Base-by-base conservation (phyloP, 1,140 invertebrate genomes). In the Drosophila repletoides region DNA sequence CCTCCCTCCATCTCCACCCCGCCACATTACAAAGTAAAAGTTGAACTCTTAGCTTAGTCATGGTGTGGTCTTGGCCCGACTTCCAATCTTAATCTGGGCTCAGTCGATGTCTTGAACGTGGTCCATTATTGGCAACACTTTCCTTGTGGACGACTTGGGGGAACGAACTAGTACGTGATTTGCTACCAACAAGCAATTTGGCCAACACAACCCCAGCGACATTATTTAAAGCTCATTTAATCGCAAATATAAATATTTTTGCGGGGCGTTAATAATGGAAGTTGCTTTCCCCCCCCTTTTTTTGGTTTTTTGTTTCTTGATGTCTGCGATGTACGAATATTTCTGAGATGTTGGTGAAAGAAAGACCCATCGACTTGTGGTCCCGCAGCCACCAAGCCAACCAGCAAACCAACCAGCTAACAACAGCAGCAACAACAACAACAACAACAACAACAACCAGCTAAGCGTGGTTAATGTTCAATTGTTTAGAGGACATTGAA, bases 111-210 rank as follows among this genome's bases (percentile, higher is more conserved):
- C 69, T 56, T 15, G 52, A 40, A 67, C 60, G 49, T 61, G 51
- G 45, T 51, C 43, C 51, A 61, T 61, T 41, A 46, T 61, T 29
- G 49, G 28, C 63, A 71, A 76, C 66, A 69, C 72, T 76, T 76
- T 71, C 53, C 53, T 58, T n/a, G n/a, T n/a, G n/a, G n/a, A n/a
- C n/a, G n/a, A n/a, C n/a, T n/a, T n/a, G n/a, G n/a, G n/a, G n/a
- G n/a, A n/a, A n/a, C n/a, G n/a, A n/a, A n/a, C n/a, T n/a, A n/a
- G 53, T 34, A 81, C 76, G 76, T 83, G 76, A 69, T 72, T 74
- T 55, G 73, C 77, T 72, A 72, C 73, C 77, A 72, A 72, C 41
- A 53, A 21, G 59, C 64, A 52, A 64, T 58, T 64, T 69, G 43
- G 52, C n/a, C n/a, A n/a, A 31, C 41, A 6, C 34, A 71, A 65